Base-by-base conservation (phyloP, 2,113 vertebrate species). In the Donacobius atricapilla region DNA sequence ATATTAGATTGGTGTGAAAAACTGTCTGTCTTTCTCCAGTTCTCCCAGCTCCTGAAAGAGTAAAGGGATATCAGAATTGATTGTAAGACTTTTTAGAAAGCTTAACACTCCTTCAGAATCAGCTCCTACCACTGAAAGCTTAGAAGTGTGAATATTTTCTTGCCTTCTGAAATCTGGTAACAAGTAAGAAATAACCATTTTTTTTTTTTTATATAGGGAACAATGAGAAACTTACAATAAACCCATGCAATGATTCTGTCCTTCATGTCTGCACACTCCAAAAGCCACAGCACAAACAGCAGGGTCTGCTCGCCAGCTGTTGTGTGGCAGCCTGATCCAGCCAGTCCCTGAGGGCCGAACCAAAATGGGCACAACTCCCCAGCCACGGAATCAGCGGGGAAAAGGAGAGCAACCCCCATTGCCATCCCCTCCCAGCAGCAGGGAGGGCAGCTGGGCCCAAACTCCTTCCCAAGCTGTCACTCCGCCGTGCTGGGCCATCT, bases 401-500 rank as follows among this genome's bases (percentile, higher is more conserved):
- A 45, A 82, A 78, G 1, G n/a, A 51, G 30, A 50, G 35, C 68
- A 37, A 14, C 24, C 11, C 48, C 75, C 42, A 1, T 13, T 66
- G 16, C 53, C 11, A 15, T 24, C 31, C 23, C 37, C 23, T 21
- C 31, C 5, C 79, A 19, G 4, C 5, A 27, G 10, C 13, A 31
- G 31, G 18, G n/a, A 15, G 48, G 48, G 56, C 75, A 61, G 63
- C 77, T 64, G 57, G 6, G 25, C 40, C 65, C 24, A 16, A 7
- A 6, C 31, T 30, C 9, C 6, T 58, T 33, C 56, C 39, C 27
- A 15, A 44, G 42, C n/a, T 27, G 45, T 23, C 64, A 8, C 33
- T 17, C 28, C 0, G 11, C 18, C 5, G 1, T 33, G 24, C 57
- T 35, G n/a, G 23, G 48, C 15, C 8, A 19, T 17, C 40, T 23